A percentile compares a stretch with the other conserved stretches of the same genome.
phyloP scores from a whole-genome alignment of 2,888 invertebrate species.

The Byasa hedistus region DNA sequence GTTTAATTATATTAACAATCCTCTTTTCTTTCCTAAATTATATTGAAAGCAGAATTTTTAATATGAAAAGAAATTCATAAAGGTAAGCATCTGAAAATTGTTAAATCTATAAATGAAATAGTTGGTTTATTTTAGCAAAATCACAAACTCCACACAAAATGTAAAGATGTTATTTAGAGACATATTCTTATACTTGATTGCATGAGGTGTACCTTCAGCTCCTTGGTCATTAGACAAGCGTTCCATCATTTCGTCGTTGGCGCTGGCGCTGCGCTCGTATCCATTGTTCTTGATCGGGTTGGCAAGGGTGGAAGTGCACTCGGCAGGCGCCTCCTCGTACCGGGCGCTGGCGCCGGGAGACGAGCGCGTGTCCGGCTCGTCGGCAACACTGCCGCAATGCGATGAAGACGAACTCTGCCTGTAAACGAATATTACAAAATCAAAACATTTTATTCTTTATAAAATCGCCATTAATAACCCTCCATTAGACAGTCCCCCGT shows the following conservation, averaged over 20 bases:
- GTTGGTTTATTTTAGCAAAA: too few species aligned
- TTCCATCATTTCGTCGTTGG: constrained; percentile 70
- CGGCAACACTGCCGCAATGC: constrained; percentile 74
- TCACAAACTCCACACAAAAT: too few species aligned
- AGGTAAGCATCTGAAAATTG: too few species aligned
- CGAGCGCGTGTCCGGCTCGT: constrained; percentile 76
- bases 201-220: constrained; percentile 66
- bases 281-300: constrained; percentile 77
- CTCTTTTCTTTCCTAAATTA: too few species aligned
- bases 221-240: constrained; percentile 75
- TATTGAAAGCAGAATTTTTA: too few species aligned
- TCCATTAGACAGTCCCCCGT: too few species aligned
- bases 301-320: constrained; percentile 72
- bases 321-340: constrained; percentile 68
- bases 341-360: constrained; percentile 74
- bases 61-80: too few species aligned
- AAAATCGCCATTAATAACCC: not conserved
- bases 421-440: not conserved
- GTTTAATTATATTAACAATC: too few species aligned
- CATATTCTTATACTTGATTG: too few species aligned
- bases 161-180: too few species aligned
- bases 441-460: not conserved
- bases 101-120: too few species aligned
- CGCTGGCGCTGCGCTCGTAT: constrained; percentile 70
- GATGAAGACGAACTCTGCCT: constrained; percentile 57